These are phyloP conservation scores for Lagorchestes hirsutus DNA, from an alignment of 2,797 vertebrate species.

Conservation along the genomic window DNA sequence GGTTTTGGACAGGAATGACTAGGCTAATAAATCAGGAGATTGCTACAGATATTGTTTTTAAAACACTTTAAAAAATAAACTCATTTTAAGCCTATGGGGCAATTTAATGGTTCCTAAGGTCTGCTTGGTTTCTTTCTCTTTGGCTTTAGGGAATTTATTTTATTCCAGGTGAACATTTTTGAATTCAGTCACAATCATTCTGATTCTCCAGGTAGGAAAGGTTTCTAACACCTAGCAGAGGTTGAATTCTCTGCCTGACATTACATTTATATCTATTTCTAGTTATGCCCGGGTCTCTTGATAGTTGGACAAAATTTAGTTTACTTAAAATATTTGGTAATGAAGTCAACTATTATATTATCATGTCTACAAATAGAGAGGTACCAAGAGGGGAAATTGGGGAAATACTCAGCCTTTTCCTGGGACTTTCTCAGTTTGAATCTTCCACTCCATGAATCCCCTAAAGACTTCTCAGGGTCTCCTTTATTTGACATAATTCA, in stretches of 20 bases:
- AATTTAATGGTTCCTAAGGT: neutral
- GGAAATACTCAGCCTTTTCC: neutral
- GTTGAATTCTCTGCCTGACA: neutral
- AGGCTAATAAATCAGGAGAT: neutral
- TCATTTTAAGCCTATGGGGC: neutral
- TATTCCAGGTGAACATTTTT: neutral
- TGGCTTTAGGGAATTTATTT: neutral
- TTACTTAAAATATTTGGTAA: neutral
- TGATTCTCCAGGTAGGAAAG: neutral
- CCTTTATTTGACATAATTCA: neutral
- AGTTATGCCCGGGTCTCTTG: neutral
- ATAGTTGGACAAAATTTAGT: neutral
- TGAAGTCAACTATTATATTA: neutral
- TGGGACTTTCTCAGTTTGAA: neutral
- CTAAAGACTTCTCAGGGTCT: neutral
- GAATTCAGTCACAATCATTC: neutral
- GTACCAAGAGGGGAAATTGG: neutral
- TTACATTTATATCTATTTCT: neutral
- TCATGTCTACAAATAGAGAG: neutral
- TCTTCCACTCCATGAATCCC: neutral
- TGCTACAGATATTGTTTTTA: neutral
- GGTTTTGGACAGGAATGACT: neutral
- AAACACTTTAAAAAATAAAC: neutral
- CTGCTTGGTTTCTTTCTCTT: neutral
- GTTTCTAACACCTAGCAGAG: neutral